These are phyloP conservation scores for Monomorium pharaonis DNA, from an alignment of 1,140 invertebrate species.

Conservation along the genomic window DNA sequence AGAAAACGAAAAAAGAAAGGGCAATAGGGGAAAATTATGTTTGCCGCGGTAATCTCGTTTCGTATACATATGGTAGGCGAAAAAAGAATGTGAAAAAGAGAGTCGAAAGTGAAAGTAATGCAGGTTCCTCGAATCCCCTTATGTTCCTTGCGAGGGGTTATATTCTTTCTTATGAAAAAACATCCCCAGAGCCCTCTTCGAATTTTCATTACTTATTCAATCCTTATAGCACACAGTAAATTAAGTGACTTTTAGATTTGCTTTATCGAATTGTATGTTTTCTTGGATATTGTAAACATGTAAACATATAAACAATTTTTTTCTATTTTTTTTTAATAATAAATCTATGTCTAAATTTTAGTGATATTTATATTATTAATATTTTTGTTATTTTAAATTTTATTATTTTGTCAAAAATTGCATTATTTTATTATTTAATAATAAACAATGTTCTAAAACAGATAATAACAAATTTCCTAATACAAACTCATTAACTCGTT, in stretches of 20 bases:
- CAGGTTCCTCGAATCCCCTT: background rate
- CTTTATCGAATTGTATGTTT: background rate
- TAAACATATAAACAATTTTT: background rate
- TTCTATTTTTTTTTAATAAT: background rate
- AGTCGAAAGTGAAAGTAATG: slow-evolving; percentile 10
- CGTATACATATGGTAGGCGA: background rate
- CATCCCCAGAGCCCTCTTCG: background rate
- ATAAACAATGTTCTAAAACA: too few species aligned
- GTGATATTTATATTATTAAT: too few species aligned
- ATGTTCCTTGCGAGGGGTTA: background rate
- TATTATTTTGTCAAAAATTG: background rate
- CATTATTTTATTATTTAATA: too few species aligned
- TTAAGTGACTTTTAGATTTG: background rate
- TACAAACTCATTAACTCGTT: background rate
- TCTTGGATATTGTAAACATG: background rate
- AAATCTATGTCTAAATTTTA: background rate
- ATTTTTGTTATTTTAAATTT: background rate
- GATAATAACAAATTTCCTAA: background rate
- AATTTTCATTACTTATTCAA: slow-evolving; percentile 23
- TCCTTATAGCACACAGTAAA: background rate
- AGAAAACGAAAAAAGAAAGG: slow-evolving; percentile 16
- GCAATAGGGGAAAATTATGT: slow-evolving; percentile 50
- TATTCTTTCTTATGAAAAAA: slow-evolving; percentile 26
- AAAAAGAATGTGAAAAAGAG: slow-evolving; percentile 7
- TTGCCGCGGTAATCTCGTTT: slow-evolving; percentile 46